Conservation (phyloP, 1,140 invertebrate species). For the Drosophila azteca region DNA sequence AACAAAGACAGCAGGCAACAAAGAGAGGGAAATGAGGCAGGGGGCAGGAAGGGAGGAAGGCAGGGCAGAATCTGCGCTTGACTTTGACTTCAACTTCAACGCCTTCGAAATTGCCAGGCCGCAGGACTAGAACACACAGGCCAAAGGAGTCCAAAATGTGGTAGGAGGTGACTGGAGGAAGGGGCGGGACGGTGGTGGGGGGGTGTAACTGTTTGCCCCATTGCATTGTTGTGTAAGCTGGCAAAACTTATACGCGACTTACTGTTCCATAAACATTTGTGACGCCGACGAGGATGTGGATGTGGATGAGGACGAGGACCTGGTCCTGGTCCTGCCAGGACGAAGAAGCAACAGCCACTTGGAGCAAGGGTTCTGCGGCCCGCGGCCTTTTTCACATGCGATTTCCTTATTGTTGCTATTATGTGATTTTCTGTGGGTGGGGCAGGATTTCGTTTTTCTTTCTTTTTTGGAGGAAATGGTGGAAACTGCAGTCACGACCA, state of each 20-base stretch:
- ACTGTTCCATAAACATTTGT: conserved; percentile 67
- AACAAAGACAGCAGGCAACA: conserved; percentile 1
- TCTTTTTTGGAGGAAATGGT: neutral
- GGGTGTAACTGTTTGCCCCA: neutral
- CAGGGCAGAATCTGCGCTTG: conserved; percentile 46
- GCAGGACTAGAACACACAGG: conserved; percentile 21
- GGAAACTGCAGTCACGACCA: conserved; percentile 6
- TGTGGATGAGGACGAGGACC: too few relatives aligned
- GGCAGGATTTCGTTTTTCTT: conserved; percentile 10
- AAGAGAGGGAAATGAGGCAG: neutral
- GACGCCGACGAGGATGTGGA: neutral
- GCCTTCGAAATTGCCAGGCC: conserved; percentile 64
- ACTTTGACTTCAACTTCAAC: conserved; percentile 69
- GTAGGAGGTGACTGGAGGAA: too few relatives aligned
- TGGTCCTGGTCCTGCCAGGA: too few relatives aligned
- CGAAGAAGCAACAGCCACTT: conserved; percentile 2
- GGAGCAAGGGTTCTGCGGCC: conserved; percentile 8
- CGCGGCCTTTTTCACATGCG: conserved; percentile 64
- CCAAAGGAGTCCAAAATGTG: too few relatives aligned
- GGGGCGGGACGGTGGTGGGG: too few relatives aligned
- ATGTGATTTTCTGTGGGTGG: conserved; percentile 61
- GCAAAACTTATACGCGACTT: conserved; percentile 50
- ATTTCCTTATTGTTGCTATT: conserved; percentile 76
- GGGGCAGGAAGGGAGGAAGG: neutral
- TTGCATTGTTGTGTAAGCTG: conserved; percentile 33